Evolutionary conservation across 2,113 vertebrate species (phyloP).

Genomic region (Nothoprocta perdicaria): DNA sequence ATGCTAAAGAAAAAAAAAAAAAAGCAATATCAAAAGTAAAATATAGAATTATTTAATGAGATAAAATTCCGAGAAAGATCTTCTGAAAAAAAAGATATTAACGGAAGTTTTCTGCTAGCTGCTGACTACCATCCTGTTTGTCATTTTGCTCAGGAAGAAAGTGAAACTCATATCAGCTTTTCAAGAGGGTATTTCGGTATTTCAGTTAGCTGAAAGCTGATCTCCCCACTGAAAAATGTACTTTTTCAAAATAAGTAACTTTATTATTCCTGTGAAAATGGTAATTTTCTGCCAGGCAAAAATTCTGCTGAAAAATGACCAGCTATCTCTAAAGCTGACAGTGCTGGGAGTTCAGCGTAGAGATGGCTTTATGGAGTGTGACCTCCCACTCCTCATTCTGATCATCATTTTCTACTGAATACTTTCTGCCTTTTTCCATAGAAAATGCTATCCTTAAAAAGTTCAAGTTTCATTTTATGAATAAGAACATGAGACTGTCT

Average conservation of each 20-base stretch:
- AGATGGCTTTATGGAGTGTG: neutral
- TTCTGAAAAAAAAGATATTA: neutral
- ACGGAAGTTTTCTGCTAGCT: neutral
- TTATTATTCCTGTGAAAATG: neutral
- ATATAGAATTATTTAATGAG: neutral
- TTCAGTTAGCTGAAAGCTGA: neutral
- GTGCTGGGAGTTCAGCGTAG: neutral
- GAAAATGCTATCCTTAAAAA: slow-evolving; percentile 11
- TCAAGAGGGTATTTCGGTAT: neutral
- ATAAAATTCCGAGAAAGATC: neutral
- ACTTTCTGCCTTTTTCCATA: neutral
- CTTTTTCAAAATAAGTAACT: neutral
- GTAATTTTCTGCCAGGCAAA: neutral
- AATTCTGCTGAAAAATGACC: neutral
- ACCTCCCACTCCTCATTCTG: neutral
- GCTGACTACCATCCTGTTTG: neutral
- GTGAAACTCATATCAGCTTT: neutral
- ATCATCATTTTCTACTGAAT: neutral
- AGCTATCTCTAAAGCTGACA: neutral
- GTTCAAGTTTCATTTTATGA: neutral
- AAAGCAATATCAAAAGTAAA: slow-evolving; percentile 15
- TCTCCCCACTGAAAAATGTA: neutral
- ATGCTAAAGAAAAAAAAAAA: neutral
- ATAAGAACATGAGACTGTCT: neutral
- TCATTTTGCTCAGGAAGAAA: neutral